phyloP scores from a whole-genome alignment of 1,140 invertebrate species.

The Stegodyphus mimosarum region DNA sequence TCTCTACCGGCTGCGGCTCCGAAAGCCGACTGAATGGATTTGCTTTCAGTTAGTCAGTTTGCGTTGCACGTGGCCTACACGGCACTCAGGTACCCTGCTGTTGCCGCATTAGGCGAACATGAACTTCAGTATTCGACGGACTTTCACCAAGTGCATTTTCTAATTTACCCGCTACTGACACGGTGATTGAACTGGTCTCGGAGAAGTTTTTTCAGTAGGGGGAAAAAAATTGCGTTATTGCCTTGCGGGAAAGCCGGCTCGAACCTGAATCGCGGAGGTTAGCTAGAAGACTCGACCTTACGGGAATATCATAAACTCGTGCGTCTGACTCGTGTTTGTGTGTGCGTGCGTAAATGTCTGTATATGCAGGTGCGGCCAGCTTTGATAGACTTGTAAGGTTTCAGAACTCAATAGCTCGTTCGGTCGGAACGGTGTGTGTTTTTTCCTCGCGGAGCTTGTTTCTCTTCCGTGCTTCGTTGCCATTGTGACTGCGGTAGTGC shows the following conservation, averaged over 20 bases:
- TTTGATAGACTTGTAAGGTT: slow-evolving; percentile 27
- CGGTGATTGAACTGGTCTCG: slow-evolving; percentile 48
- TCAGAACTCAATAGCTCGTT: slow-evolving; percentile 51
- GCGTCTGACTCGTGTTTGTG: background rate
- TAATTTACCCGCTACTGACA: slow-evolving; percentile 10
- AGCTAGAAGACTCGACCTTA: slow-evolving; percentile 7
- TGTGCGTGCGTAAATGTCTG: slow-evolving; percentile 6
- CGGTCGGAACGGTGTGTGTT: slow-evolving; percentile 6
- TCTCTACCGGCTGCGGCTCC: background rate
- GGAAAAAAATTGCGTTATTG: background rate
- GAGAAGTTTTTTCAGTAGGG: background rate
- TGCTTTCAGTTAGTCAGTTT: background rate
- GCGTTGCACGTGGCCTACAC: background rate
- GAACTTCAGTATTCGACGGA: background rate
- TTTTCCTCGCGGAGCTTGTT: background rate
- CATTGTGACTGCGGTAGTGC: too few species aligned
- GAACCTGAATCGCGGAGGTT: slow-evolving; percentile 17
- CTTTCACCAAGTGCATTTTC: background rate
- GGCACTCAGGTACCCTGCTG: background rate
- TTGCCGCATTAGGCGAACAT: background rate
- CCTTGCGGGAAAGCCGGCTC: slow-evolving; percentile 18
- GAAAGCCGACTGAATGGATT: too few species aligned
- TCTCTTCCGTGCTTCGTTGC: too few species aligned
- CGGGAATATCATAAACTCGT: background rate
- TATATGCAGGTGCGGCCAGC: slow-evolving; percentile 25